These are phyloP conservation scores for Discoglossus pictus DNA, from an alignment of 2,797 vertebrate genomes.

Conservation along the genomic window DNA sequence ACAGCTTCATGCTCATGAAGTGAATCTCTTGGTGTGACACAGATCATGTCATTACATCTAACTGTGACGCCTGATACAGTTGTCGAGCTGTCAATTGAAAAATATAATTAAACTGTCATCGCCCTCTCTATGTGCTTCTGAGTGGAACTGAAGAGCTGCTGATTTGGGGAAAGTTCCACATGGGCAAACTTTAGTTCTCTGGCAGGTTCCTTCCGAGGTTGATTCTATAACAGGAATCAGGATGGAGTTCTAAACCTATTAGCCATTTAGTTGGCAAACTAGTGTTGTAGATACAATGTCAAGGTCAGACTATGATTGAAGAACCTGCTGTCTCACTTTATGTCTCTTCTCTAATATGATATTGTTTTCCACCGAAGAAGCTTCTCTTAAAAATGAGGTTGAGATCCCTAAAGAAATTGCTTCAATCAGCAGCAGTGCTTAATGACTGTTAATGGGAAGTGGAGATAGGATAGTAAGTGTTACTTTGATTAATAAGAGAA, in stretches of 20 bases:
- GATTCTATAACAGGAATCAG: constrained; percentile 38
- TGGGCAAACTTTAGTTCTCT: constrained; percentile 42
- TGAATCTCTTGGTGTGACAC: constrained; percentile 40
- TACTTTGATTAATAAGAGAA: constrained; percentile 87
- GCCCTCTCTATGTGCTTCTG: constrained; percentile 19
- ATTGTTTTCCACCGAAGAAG: constrained; percentile 78
- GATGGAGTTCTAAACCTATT: constrained; percentile 55
- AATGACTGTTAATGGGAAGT: constrained; percentile 87
- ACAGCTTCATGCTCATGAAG: constrained; percentile 18
- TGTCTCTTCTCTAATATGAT: constrained; percentile 70
- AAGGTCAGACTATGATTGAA: constrained; percentile 80
- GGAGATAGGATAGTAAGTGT: constrained; percentile 87
- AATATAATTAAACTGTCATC: constrained; percentile 50
- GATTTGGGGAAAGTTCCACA: constrained; percentile 50
- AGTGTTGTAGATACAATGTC: constrained; percentile 62
- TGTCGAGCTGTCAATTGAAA: constrained; percentile 42
- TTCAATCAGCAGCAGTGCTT: constrained; percentile 84
- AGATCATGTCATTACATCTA: constrained; percentile 40
- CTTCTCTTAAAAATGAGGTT: constrained; percentile 83
- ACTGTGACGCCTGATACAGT: constrained; percentile 40
- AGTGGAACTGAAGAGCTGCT: constrained; percentile 37
- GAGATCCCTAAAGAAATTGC: constrained; percentile 85
- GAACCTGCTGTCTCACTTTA: constrained; percentile 67
- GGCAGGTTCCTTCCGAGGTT: constrained; percentile 7
- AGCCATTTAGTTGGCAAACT: constrained; percentile 63